Evolutionary conservation across 2,888 invertebrate species (phyloP), one percentile per base, ranked within the genome.

Genomic region (Leistus spinibarbis): DNA sequence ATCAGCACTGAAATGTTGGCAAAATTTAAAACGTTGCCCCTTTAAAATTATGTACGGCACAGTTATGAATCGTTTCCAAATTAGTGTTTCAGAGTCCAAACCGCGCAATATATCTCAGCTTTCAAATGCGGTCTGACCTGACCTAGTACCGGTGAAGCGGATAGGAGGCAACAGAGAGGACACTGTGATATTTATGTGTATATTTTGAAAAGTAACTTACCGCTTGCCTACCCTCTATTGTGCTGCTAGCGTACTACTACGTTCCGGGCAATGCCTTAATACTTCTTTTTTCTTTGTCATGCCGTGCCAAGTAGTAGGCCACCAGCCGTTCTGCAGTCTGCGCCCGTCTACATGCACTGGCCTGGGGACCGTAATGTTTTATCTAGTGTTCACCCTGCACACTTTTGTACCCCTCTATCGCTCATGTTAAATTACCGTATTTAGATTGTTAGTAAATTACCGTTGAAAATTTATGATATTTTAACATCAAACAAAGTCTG

Each of bases 101-200:
- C 68, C 68, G 54, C 68, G 54, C 54, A 54, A 22, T 56, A 68
- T n/a, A n/a, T 54, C 22, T 68, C 68, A 68, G 22, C 24, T 40
- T 40, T 68, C 68, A 68, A 68, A 54, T 68, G 68, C 20, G 68
- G 68, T 68, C 20, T 65, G 27, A 65, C 40, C 20, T 65, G 27
- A 65, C 40, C 40, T 40, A 40, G 40, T 40, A 40, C 13, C 40
- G 13, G 40, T 40, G 40, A 40, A 40, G 40, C 40, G 40, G 13
- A 40, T 40, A 40, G 40, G 40, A n/a, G 19, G 27, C 27, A 16
- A 65, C 23, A 16, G 16, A 16, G 16, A 64, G 23, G 17, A 23
- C 64, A 64, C n/a, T 17, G 24, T 64, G 22, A 40, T 40, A 40
- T 40, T 40, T 40, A 40, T 40, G 40, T 40, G 7, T 40, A 13